Conservation (phyloP, 2,797 vertebrate species). For the Scarus forsteni region DNA sequence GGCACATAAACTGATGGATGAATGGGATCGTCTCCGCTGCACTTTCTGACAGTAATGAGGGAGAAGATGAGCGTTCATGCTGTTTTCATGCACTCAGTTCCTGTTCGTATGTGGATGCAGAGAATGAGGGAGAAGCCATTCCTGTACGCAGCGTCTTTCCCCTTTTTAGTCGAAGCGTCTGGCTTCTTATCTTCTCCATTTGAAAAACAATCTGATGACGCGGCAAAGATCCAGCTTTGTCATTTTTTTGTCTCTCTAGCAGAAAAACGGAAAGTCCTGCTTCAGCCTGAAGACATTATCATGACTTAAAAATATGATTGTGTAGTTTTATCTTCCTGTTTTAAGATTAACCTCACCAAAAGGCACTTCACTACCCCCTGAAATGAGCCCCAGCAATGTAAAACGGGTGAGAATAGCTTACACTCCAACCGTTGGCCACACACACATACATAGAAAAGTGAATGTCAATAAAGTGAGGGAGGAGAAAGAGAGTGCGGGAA, state of each 20-base stretch:
- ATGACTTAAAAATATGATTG: conserved; percentile 38
- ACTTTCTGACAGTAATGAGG: conserved; percentile 3
- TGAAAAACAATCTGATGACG: conserved; percentile 1
- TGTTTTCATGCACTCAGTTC: conserved; percentile 51
- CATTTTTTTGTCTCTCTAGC: conserved; percentile 17
- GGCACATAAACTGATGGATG: conserved; percentile 85
- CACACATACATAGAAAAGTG: conserved; percentile 48
- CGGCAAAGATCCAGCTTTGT: conserved; percentile 8
- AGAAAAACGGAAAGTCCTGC: conserved; percentile 18
- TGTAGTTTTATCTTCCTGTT: conserved; percentile 21
- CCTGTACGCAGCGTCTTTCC: neutral
- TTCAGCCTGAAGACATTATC: conserved; percentile 7
- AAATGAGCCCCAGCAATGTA: conserved; percentile 41
- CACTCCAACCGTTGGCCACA: conserved; percentile 52
- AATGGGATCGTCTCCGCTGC: conserved; percentile 18
- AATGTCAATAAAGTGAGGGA: conserved; percentile 36
- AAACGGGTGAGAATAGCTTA: conserved; percentile 42
- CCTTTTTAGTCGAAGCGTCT: conserved; percentile 4
- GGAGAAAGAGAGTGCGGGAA: conserved; percentile 1
- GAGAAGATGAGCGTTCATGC: conserved; percentile 26
- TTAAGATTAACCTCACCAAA: conserved; percentile 48
- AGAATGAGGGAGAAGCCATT: conserved; percentile 12
- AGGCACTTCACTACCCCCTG: conserved; percentile 68
- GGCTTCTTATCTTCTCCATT: conserved; percentile 5
- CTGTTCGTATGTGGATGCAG: conserved; percentile 30